These are phyloP conservation scores for Osmerus eperlanus DNA, from an alignment of 2,113 vertebrate species.

Conservation along the genomic window DNA sequence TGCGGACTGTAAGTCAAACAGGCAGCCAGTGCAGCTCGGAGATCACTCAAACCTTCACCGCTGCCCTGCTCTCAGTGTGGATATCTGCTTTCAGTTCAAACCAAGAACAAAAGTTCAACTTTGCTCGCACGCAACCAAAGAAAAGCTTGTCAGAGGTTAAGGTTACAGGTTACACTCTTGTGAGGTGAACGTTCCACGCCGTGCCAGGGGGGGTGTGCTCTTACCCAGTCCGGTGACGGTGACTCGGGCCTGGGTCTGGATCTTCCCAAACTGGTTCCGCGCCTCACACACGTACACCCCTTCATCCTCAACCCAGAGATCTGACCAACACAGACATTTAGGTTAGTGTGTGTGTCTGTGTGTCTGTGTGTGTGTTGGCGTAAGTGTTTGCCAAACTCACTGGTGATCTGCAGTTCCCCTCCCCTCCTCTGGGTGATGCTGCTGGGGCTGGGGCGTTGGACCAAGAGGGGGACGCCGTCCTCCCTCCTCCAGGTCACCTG, in stretches of 20 bases:
- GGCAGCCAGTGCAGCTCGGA: not conserved
- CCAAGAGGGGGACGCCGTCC: conserved; percentile 74
- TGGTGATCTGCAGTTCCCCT: conserved; percentile 79
- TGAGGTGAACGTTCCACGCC: not conserved
- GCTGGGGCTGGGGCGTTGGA: conserved; percentile 68
- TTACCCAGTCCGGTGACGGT: conserved; percentile 92
- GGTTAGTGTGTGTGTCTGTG: not conserved
- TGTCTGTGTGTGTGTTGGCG: not conserved
- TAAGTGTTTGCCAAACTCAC: conserved; percentile 60
- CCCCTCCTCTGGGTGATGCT: conserved; percentile 63
- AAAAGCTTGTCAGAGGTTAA: not conserved
- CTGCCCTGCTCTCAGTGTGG: not conserved
- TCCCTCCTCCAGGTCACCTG: conserved; percentile 81
- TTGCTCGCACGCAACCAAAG: not conserved
- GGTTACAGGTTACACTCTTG: not conserved
- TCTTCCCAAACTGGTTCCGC: conserved; percentile 91
- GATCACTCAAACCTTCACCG: not conserved
- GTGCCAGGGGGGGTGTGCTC: conserved; percentile 2
- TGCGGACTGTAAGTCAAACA: not conserved
- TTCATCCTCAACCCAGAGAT: conserved; percentile 89
- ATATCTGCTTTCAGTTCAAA: not conserved
- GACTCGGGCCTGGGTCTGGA: conserved; percentile 76
- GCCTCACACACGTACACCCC: conserved; percentile 88
- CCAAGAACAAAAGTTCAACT: not conserved
- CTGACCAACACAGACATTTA: conserved; percentile 56